Conservation (phyloP, 2,888 invertebrate genomes). For the Cancer borealis region DNA sequence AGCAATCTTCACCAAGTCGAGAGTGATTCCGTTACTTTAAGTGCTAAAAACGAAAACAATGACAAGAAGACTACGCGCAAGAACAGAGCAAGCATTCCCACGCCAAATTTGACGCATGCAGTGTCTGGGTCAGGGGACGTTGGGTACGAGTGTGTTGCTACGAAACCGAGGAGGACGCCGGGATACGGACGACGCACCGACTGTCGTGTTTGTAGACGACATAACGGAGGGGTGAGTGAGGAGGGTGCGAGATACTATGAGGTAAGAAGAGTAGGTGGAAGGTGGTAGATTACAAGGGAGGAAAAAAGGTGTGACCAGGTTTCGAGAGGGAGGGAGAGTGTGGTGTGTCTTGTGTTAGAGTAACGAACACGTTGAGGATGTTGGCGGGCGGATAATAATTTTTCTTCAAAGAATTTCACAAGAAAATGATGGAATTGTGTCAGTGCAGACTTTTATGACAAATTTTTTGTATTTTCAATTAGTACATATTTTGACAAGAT, state of each 20-base stretch:
- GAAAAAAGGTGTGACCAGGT: not conserved
- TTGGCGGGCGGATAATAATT: not conserved
- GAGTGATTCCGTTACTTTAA: not conserved
- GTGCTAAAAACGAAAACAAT: slow-evolving; percentile 43
- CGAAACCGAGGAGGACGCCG: slow-evolving; percentile 61
- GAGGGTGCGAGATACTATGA: slow-evolving; percentile 41
- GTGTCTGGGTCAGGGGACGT: slow-evolving; percentile 63
- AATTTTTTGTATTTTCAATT: not conserved
- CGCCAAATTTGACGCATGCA: slow-evolving; percentile 58
- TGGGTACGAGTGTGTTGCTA: slow-evolving; percentile 62
- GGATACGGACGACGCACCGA: slow-evolving; percentile 55
- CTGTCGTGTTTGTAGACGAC: slow-evolving; percentile 49
- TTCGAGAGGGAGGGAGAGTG: slow-evolving; percentile 30
- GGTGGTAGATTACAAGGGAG: slow-evolving; percentile 29
- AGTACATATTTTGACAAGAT: not conserved
- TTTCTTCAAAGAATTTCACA: not conserved
- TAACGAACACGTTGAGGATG: not conserved
- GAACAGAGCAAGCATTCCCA: slow-evolving; percentile 64
- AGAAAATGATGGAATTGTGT: not conserved
- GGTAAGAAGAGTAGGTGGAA: slow-evolving; percentile 14
- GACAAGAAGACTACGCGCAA: slow-evolving; percentile 54
- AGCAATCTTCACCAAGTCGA: not conserved
- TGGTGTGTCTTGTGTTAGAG: not conserved
- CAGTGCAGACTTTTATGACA: not conserved
- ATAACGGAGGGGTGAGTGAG: slow-evolving; percentile 39